Percentiles rank a stretch among this genome's conserved stretches.
phyloP scores from a whole-genome alignment of 2,113 vertebrate species.

The Cromileptes altivelis region DNA sequence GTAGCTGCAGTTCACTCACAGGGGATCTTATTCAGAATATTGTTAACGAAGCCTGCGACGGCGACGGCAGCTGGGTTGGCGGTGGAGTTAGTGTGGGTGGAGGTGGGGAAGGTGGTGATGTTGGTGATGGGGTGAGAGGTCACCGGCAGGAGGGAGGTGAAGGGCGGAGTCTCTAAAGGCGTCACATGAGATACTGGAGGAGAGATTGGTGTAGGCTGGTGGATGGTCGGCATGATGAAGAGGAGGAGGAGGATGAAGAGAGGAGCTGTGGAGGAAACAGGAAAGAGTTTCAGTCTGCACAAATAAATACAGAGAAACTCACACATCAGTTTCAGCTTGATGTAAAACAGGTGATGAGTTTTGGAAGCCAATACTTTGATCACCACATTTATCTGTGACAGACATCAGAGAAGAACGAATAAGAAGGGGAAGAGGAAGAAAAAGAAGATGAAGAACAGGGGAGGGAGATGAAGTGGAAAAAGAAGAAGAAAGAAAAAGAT shows the following conservation, averaged over 20 bases:
- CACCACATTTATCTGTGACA: too few species aligned
- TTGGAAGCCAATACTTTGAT: too few species aligned
- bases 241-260: slow-evolving; percentile 3
- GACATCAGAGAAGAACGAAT: too few species aligned
- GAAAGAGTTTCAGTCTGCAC: neutral
- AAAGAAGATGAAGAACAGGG: too few species aligned
- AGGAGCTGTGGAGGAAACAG: slow-evolving; percentile 24
- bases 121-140: neutral
- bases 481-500: too few species aligned
- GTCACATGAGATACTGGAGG: neutral
- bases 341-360: neutral
- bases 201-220: neutral
- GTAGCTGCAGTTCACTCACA: slow-evolving; percentile 81
- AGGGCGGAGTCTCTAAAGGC: too few species aligned
- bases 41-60: slow-evolving; percentile 30
- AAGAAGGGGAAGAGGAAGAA: too few species aligned
- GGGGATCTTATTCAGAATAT: slow-evolving; percentile 82
- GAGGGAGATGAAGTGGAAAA: too few species aligned
- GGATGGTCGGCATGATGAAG: slow-evolving; percentile 35
- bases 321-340: too few species aligned
- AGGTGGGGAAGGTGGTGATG: slow-evolving; percentile 2
- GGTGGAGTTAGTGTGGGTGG: slow-evolving; percentile 40
- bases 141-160: neutral
- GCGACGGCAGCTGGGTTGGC: slow-evolving; percentile 21
- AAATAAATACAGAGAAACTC: neutral